Base-by-base conservation (phyloP, 2,113 vertebrate genomes). In the Prunella himalayana region DNA sequence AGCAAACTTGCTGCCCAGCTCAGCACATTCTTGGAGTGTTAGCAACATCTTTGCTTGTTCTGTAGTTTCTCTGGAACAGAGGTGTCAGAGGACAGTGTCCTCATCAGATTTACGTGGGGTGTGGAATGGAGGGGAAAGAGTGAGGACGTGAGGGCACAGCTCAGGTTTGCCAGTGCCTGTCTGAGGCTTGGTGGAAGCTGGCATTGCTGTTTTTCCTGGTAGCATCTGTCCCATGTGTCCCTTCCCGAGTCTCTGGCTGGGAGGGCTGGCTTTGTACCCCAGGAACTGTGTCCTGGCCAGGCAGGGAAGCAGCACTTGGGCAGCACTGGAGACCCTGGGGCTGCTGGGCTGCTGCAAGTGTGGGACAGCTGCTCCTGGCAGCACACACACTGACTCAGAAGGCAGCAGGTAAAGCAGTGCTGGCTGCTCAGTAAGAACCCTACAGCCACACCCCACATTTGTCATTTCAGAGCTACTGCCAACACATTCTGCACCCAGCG, bases 11-110 rank as follows among this genome's bases (percentile, higher is more conserved):
- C 83, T 89, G 88, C 94, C 89, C 93, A 92, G 73, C 86, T 96
- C 95, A 97, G 96, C 96, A 95, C 94, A 97, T 96, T 95, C 91
- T 92, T 95, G 75, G 77, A 91, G 81, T 16, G 65, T 96, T 95
- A 97, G 86, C 91, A 96, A 94, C 96, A 89, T 94, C 92, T 89
- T 81, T 89, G 86, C 88, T 89, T 94, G 94, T 94, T 91, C n/a
- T 87, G 83, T 95, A 81, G 53, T 79, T 96, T 96, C 49, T 94
- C 77, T 92, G 84, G 45, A 94, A 39, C 61, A 84, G 81, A 75
- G 80, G 28, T 92, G 69, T 86, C 86, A 84, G 80, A 97, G 72
- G 73, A 95, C 81, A 59, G 49, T 91, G 91, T 94, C 86, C 81
- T 89, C 81, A 78, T 91, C 65, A 68, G 64, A 69, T 84, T 68